These are phyloP conservation scores for Phlogophora meticulosa DNA, from an alignment of 2,888 invertebrate genomes.

Conservation along the genomic window DNA sequence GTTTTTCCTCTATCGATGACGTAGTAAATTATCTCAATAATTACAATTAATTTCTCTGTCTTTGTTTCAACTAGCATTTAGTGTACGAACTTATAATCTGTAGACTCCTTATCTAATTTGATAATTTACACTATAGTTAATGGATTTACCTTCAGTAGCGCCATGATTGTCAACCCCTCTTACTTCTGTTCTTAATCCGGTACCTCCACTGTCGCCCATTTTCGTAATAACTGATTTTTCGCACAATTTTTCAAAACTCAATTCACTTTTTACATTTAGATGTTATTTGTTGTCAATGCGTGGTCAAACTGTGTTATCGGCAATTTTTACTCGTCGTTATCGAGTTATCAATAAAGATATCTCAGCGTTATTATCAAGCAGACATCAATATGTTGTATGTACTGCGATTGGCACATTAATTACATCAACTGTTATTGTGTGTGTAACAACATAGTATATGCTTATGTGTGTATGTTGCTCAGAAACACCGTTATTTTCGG, in stretches of 20 bases:
- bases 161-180: conserved; percentile 78
- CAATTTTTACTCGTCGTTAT: conserved; percentile 72
- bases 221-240: conserved; percentile 4
- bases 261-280: conserved; percentile 54
- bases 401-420: conserved; percentile 59
- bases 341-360: conserved; percentile 78
- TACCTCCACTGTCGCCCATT: conserved; percentile 60
- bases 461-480: conserved; percentile 27
- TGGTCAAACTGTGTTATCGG: conserved; percentile 76
- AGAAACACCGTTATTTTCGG: conserved; percentile 3
- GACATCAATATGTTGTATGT: conserved; percentile 64
- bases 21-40: conserved; percentile 8
- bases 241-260: conserved; percentile 23
- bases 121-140: conserved; percentile 10
- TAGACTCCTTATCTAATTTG: conserved; percentile 26
- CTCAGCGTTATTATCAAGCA: conserved; percentile 71
- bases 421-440: conserved; percentile 36
- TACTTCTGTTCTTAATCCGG: conserved; percentile 37
- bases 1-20: not conserved
- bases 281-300: conserved; percentile 78
- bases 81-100: conserved; percentile 16
- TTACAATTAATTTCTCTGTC: not conserved
- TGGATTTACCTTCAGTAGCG: conserved; percentile 77
- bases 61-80: conserved; percentile 27
- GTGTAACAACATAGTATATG: conserved; percentile 11